Percentiles rank a stretch among this genome's conserved stretches.
Evolutionary conservation across 2,888 invertebrate species (phyloP).

Genomic region (Ischnus inquisitorius): DNA sequence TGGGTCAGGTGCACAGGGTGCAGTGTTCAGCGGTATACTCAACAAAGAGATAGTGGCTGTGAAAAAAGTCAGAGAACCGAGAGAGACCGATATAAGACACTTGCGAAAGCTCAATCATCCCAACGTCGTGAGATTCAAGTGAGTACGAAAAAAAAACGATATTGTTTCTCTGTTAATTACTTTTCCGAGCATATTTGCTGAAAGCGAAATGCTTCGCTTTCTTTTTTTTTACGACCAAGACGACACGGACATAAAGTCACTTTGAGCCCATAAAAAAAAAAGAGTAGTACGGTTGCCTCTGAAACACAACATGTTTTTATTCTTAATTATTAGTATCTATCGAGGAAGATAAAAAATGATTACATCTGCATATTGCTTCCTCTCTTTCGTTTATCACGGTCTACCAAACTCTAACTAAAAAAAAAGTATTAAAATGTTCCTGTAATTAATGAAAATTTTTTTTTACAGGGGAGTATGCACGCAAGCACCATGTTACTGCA

Average conservation of each 20-base stretch:
- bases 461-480: slow-evolving; percentile 95
- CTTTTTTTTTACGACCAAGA: neutral
- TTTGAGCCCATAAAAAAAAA: too few species aligned
- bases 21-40: slow-evolving; percentile 95
- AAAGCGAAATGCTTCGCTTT: neutral
- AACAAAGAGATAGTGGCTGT: slow-evolving; percentile 96
- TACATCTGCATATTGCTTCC: too few species aligned
- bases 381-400: too few species aligned
- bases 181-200: neutral
- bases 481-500: slow-evolving; percentile 95
- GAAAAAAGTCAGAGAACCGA: slow-evolving; percentile 96
- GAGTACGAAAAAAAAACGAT: slow-evolving; percentile 74
- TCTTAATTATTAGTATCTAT: too few species aligned
- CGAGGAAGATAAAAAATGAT: too few species aligned
- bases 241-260: too few species aligned
- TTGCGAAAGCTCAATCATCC: slow-evolving; percentile 96
- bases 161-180: neutral
- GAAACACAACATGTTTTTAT: too few species aligned
- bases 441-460: slow-evolving; percentile 22
- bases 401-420: too few species aligned
- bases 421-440: too few species aligned
- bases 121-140: slow-evolving; percentile 96
- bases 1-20: slow-evolving; percentile 98
- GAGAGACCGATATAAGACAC: slow-evolving; percentile 97
- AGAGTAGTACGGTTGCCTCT: too few species aligned